Base-by-base conservation (phyloP, 2,797 vertebrate species). In the Sebastolobus altivelis region DNA sequence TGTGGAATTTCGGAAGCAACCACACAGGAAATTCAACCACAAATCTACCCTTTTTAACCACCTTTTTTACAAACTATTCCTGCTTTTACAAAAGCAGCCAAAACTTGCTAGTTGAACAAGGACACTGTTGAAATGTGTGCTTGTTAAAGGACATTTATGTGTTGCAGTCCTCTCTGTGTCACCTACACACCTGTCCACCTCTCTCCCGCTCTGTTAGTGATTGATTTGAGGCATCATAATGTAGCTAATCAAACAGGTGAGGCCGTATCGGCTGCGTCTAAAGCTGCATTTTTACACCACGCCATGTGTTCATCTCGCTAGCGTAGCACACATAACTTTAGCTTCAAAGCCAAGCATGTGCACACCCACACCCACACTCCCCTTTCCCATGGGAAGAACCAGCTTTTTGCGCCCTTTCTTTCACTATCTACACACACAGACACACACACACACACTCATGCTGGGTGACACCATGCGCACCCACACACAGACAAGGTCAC, bases 351-450 rank as follows among this genome's bases (percentile, higher is more conserved):
- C 9, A 13, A 38, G 13, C 8, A 18, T 6, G 10, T 1, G 5
- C 46, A 10, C 12, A 4, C 16, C 16, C 29, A 18, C 65, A 61
- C 22, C 16, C 63, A 27, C 54, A 38, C 54, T 29, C 40, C 27
- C 35, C 72, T 71, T 79, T 86, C 84, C 81, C 80, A 70, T 69
- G 84, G 82, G 82, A 76, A 81, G 82, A 76, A 81, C 73, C n/a
- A 75, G 31, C 18, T 35, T 82, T 81, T 78, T 16, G 9, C 4
- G 1, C 35, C 27, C 46, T n/a, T 35, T 67, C 52, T 76, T 8
- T 38, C 11, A 25, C 71, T 40, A 22, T 68, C 72, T 40, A 65
- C 70, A 55, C 66, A 37, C 5, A 29, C 67, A 52, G 43, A 67
- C 55, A 54, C 43, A 31, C 75, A 58, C 20, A 59, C 62, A 68